Percentiles rank a stretch among this genome's conserved stretches.
These are phyloP conservation scores for Eupithecia vulgata DNA, from an alignment of 2,888 invertebrate species.

Conservation along the genomic window DNA sequence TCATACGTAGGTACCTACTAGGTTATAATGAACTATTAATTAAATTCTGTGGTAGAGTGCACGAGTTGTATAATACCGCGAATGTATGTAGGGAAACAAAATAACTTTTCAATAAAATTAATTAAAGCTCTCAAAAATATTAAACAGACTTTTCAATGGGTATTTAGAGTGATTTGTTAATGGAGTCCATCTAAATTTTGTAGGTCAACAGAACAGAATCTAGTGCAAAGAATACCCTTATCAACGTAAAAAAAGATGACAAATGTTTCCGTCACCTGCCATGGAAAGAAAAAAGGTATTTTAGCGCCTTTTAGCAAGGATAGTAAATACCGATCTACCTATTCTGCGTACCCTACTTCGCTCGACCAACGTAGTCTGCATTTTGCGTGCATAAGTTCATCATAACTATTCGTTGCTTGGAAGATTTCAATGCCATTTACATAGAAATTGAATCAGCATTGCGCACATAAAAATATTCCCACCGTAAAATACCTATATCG, in stretches of 20 bases:
- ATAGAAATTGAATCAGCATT: neutral
- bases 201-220: neutral
- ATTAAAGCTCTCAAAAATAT: neutral
- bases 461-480: too few species aligned
- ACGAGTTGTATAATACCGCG: neutral
- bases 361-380: neutral
- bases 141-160: neutral
- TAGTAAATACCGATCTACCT: slow-evolving; percentile 1
- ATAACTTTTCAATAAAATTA: neutral
- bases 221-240: slow-evolving; percentile 49
- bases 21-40: too few species aligned
- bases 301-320: neutral
- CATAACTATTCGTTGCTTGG: neutral
- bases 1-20: too few species aligned
- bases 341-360: neutral
- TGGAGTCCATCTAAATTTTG: neutral
- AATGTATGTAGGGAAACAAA: neutral
- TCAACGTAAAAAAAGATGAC: slow-evolving; percentile 57
- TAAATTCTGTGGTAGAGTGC: neutral
- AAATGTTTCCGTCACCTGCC: slow-evolving; percentile 55
- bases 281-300: slow-evolving; percentile 40
- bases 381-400: neutral
- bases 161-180: neutral
- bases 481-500: neutral
- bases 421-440: neutral